Conservation (phyloP, 2,797 vertebrate genomes). For the Ptychadena robeensis region DNA sequence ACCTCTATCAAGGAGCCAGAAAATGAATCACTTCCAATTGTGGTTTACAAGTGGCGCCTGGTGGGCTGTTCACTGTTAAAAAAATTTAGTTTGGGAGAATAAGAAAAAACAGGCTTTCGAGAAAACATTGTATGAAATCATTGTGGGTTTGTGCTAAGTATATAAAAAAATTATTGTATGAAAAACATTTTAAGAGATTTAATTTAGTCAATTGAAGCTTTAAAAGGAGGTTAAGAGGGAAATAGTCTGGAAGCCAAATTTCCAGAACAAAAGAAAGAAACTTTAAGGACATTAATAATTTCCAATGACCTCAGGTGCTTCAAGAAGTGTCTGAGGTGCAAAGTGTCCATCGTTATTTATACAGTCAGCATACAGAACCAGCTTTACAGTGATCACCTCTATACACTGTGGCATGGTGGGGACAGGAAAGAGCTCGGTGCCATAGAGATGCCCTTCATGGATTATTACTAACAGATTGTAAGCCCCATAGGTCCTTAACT, state of each 20-base stretch:
- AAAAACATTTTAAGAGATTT: not conserved
- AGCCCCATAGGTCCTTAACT: no score
- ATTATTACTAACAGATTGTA: no score
- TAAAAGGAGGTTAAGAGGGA: no score
- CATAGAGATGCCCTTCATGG: no score
- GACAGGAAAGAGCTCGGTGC: no score
- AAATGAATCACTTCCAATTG: slow-evolving; percentile 45
- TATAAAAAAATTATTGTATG: not conserved
- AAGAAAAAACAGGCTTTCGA: slow-evolving; percentile 10
- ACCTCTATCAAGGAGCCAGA: slow-evolving; percentile 34
- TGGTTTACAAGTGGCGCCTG: slow-evolving; percentile 27
- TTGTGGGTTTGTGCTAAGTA: not conserved
- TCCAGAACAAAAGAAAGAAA: not conserved
- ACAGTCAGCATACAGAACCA: not conserved
- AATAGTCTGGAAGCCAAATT: no score
- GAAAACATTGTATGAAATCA: slow-evolving; percentile 15
- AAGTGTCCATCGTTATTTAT: not conserved
- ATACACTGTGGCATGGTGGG: no score
- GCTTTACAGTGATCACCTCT: not conserved
- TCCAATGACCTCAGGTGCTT: not conserved
- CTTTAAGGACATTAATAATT: not conserved
- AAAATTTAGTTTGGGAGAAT: slow-evolving; percentile 1
- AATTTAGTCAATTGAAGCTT: no score
- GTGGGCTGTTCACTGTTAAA: slow-evolving; percentile 28
- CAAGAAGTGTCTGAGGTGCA: not conserved